Conservation (phyloP, 1,140 invertebrate species). For the Yoshiicerus persimilis region DNA sequence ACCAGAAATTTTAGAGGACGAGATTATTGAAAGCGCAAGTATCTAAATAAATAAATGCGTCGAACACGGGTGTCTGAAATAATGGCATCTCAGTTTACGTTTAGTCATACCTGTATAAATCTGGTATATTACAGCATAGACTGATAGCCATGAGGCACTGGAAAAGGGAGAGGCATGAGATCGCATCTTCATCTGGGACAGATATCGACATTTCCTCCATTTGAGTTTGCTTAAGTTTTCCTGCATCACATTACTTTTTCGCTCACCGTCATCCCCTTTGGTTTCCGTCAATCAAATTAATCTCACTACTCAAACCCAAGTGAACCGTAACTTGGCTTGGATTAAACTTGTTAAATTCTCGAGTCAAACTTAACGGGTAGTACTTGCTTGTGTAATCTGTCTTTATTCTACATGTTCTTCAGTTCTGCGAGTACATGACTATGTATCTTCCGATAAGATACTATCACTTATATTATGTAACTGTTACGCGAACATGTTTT, state of each 20-base stretch:
- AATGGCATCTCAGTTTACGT: too few species aligned
- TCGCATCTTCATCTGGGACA: not conserved
- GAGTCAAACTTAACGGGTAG: not conserved
- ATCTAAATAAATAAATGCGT: too few species aligned
- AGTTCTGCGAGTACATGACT: not conserved
- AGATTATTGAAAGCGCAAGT: too few species aligned
- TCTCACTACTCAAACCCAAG: slow-evolving; percentile 14
- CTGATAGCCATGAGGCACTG: too few species aligned
- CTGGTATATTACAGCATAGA: too few species aligned
- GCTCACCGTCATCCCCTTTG: not conserved
- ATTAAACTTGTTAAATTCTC: slow-evolving; percentile 23
- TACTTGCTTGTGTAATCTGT: slow-evolving; percentile 12
- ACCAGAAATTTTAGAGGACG: too few species aligned
- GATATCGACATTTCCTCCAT: not conserved
- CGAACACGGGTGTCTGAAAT: too few species aligned
- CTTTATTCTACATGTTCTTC: not conserved
- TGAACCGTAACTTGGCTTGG: slow-evolving; percentile 18
- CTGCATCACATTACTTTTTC: not conserved
- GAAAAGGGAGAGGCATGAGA: not conserved
- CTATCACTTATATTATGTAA: not conserved
- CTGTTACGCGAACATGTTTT: not conserved
- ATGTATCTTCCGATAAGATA: not conserved
- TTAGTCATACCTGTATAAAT: too few species aligned
- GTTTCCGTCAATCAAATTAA: slow-evolving; percentile 20
- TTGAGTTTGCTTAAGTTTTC: not conserved